Percentiles rank a stretch among this genome's conserved stretches.
phyloP scores from a whole-genome alignment of 2,888 invertebrate genomes.

The Tinea semifulvella region DNA sequence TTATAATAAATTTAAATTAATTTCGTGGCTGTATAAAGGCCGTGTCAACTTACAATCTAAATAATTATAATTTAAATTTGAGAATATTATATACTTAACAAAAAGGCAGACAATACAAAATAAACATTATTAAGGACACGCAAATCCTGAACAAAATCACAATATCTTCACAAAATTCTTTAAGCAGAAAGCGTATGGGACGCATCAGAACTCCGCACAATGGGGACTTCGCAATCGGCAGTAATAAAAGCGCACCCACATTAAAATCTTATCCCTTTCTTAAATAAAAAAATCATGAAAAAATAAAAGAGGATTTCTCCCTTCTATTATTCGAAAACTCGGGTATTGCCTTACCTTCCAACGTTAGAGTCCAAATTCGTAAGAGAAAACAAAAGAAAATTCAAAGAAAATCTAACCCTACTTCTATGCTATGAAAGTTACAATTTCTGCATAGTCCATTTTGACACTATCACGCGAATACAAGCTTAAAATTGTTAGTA shows the following conservation, averaged over 20 bases:
- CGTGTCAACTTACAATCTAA: no score
- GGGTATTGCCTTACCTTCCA: slow-evolving; percentile 21
- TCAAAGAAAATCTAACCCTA: slow-evolving; percentile 55
- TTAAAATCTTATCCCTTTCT: slow-evolving; percentile 68
- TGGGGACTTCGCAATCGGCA: slow-evolving; percentile 53
- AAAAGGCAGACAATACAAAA: slow-evolving; percentile 18
- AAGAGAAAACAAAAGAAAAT: slow-evolving; percentile 27
- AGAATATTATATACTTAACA: not conserved
- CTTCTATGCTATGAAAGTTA: slow-evolving; percentile 41
- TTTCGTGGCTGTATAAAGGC: no score
- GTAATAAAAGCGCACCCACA: slow-evolving; percentile 63
- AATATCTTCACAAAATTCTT: slow-evolving; percentile 45
- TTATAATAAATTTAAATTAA: no score
- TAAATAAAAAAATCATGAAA: slow-evolving; percentile 68
- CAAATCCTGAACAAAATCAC: slow-evolving; percentile 20
- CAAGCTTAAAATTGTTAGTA: slow-evolving; percentile 27
- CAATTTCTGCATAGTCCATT: slow-evolving; percentile 32
- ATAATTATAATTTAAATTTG: no score
- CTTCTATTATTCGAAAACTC: slow-evolving; percentile 56
- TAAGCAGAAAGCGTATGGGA: slow-evolving; percentile 61
- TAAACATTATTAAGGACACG: slow-evolving; percentile 48
- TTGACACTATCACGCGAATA: slow-evolving; percentile 23
- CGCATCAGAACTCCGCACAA: slow-evolving; percentile 56
- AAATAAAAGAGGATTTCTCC: slow-evolving; percentile 54
- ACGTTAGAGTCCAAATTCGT: slow-evolving; percentile 25